phyloP scores from a whole-genome alignment of 2,797 vertebrate genomes.

The Poeciliopsis presidionis region DNA sequence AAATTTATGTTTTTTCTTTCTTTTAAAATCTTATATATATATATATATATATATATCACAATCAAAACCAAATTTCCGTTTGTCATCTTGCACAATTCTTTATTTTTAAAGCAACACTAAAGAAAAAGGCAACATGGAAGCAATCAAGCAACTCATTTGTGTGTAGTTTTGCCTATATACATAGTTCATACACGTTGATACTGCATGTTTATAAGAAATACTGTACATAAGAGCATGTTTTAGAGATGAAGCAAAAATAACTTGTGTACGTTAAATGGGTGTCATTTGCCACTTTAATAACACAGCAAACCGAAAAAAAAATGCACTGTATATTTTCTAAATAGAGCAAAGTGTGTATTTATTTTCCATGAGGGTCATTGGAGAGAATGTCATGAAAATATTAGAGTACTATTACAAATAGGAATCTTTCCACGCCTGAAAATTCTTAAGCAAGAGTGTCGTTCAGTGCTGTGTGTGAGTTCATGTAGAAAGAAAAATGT shows the following conservation, averaged over 20 bases:
- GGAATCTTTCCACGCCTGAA: conserved; percentile 79
- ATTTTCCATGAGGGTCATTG: conserved; percentile 83
- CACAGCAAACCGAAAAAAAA: conserved; percentile 69
- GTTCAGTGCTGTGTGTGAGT: conserved; percentile 83
- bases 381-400: conserved; percentile 81
- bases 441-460: conserved; percentile 81
- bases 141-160: conserved; percentile 78
- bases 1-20: conserved; percentile 6
- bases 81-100: conserved; percentile 39
- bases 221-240: conserved; percentile 91
- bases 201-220: conserved; percentile 89
- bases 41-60: background rate
- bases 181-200: conserved; percentile 84
- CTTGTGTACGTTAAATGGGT: conserved; percentile 82
- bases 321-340: conserved; percentile 88
- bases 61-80: conserved; percentile 45
- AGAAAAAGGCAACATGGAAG: conserved; percentile 80
- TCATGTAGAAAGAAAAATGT: conserved; percentile 82
- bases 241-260: conserved; percentile 82
- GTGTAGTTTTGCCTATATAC: conserved; percentile 85
- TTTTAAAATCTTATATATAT: background rate
- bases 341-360: conserved; percentile 83
- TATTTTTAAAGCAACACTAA: conserved; percentile 74
- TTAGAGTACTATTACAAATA: conserved; percentile 77
- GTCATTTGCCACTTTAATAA: conserved; percentile 88